Evolutionary conservation across 2,113 vertebrate genomes (phyloP), one percentile per base, ranked within the genome.

Genomic region (Procavia capensis): DNA sequence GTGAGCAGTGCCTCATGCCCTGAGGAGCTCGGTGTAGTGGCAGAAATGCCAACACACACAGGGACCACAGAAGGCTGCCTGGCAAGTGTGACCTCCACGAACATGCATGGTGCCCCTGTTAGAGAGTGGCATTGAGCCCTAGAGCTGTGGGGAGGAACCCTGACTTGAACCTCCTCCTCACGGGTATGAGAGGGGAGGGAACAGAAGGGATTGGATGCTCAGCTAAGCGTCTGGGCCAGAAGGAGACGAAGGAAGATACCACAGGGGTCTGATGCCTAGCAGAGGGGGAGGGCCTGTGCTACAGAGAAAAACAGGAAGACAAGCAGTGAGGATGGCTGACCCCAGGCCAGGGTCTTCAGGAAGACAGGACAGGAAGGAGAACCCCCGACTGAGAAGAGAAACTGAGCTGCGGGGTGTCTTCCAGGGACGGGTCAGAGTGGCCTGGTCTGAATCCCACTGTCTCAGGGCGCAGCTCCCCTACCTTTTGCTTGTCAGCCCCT

Each of bases 1-100:
- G 57, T 66, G 50, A 87, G 57, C 87, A 41, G 0, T 7, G 25
- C 43, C 82, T 90, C 93, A 19, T 96, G 78, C 95, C 96, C 85
- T 72, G 75, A 96, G 89, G 92, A 90, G 11, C 50, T 47, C 72
- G 1, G 9, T 54, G 19, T 63, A 43, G 82, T 64, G 83, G 54
- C 74, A 87, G 89, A 79, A 82, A 86, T 93, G 41, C 50, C 85
- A 78, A 74, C 83, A 63, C 74, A 88, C 68, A 54, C 79, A 9
- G 85, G 94, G 94, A 76, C 22, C 64, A 9, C 43, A n/a, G 0
- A 41, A 39, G 59, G 57, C 80, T 8, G 3, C 1, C 43, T 9
- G 59, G 36, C 83, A 50, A 72, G 81, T 4, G 39, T 63, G 54
- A 61, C 20, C 29, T 59, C 13, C 68, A 8, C 59, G 54, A 17